These are phyloP conservation scores for Heliopora coerulea DNA, from an alignment of 92 coral and sea anemone species.

Conservation along the genomic window DNA sequence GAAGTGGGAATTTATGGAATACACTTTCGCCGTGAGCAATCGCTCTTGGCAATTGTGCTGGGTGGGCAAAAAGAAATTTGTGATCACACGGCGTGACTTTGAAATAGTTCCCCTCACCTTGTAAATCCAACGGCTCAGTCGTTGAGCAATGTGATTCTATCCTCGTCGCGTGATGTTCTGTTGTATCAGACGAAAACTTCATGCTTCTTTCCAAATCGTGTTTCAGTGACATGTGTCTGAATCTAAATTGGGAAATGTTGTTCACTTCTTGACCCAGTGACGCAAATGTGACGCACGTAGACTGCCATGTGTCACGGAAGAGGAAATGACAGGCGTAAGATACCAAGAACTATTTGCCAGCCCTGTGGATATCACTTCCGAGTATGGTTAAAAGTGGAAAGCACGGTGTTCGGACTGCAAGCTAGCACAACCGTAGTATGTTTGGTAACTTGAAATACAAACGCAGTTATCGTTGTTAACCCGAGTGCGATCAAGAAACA, in stretches of 20 bases:
- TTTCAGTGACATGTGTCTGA: slow-evolving; percentile 12
- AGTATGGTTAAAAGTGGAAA: neutral
- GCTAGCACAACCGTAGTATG: no score
- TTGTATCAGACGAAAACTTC: neutral
- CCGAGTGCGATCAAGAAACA: no score
- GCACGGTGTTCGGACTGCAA: neutral
- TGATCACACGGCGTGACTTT: no score
- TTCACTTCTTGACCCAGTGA: slow-evolving; percentile 15
- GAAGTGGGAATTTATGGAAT: no score
- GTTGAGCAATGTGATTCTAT: no score
- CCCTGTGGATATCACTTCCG: slow-evolving; percentile 22
- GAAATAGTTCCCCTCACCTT: no score
- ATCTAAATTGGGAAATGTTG: slow-evolving; percentile 19
- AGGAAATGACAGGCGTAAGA: slow-evolving; percentile 21
- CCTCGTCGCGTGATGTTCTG: neutral
- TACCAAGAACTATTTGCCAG: neutral
- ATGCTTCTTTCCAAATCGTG: neutral
- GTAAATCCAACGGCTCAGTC: no score
- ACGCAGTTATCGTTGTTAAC: no score
- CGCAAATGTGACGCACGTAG: slow-evolving; percentile 41
- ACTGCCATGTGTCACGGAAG: slow-evolving; percentile 27
- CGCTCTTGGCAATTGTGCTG: no score
- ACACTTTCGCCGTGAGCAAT: no score
- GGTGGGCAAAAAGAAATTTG: no score
- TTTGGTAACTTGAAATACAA: no score